Conservation (phyloP, 2,113 vertebrate genomes). For the Pelobates fuscus region DNA sequence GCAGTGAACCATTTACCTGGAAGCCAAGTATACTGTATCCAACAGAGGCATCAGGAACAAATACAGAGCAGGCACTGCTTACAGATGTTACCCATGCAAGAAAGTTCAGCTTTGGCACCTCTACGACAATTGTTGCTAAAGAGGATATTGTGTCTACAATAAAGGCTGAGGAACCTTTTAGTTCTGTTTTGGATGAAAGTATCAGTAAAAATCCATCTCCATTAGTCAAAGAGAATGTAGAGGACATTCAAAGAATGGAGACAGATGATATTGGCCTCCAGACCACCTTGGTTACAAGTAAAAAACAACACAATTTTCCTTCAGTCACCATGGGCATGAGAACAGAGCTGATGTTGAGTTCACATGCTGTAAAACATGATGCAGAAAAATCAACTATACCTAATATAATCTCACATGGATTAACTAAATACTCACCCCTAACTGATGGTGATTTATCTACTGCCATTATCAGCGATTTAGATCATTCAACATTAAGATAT, state of each 20-base stretch:
- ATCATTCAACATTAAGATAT: background rate
- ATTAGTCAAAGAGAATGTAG: background rate
- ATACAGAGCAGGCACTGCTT: background rate
- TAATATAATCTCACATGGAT: background rate
- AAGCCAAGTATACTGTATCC: background rate
- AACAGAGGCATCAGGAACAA: background rate
- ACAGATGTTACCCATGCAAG: background rate
- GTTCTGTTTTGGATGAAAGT: constrained; percentile 1
- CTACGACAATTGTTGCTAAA: constrained; percentile 1
- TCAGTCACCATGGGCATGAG: background rate
- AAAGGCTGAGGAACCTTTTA: background rate
- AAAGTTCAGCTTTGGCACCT: background rate
- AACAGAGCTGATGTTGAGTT: background rate
- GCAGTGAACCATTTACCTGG: background rate
- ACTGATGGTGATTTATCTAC: background rate
- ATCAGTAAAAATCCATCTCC: background rate
- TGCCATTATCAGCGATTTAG: background rate
- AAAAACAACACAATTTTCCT: background rate
- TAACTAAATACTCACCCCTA: background rate
- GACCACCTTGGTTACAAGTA: background rate
- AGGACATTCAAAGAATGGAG: background rate
- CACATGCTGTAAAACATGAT: background rate
- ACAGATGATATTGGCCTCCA: background rate
- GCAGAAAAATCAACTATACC: background rate
- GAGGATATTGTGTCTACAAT: background rate